phyloP scores from a whole-genome alignment of 2,113 vertebrate genomes.

The Aphelocoma coerulescens region DNA sequence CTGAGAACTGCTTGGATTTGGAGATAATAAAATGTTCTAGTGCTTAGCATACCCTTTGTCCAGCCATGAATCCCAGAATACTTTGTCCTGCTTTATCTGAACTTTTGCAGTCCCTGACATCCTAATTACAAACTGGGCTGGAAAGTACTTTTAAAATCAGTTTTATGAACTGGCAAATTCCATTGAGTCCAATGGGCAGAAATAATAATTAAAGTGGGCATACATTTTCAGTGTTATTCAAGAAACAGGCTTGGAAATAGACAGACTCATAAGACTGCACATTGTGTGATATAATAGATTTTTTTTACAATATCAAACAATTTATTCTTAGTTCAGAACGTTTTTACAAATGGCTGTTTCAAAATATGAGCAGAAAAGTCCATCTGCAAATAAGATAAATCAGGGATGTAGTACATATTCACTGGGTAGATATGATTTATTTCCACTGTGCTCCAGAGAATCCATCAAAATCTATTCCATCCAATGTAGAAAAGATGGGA shows the following conservation, averaged over 20 bases:
- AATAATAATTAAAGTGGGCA: background rate
- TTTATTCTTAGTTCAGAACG: background rate
- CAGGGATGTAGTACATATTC: background rate
- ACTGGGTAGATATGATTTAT: background rate
- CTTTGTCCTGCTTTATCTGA: background rate
- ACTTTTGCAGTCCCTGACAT: background rate
- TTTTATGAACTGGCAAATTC: background rate
- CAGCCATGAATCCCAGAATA: background rate
- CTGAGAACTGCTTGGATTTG: background rate
- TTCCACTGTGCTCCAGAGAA: background rate
- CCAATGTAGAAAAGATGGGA: slow-evolving; percentile 8
- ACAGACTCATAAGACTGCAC: background rate
- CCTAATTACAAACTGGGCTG: background rate
- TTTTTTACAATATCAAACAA: background rate
- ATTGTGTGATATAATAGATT: background rate
- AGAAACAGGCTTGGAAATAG: background rate
- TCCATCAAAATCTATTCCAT: slow-evolving; percentile 17
- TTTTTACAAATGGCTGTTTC: background rate
- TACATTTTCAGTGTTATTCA: background rate
- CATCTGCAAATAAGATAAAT: background rate
- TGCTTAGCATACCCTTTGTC: background rate
- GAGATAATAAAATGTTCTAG: background rate
- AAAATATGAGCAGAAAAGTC: background rate
- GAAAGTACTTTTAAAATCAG: background rate
- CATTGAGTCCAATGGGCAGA: background rate